Percentiles rank a stretch among this genome's conserved stretches.
phyloP scores from a whole-genome alignment of 1,140 invertebrate genomes.

The Hypsibius dujardini region DNA sequence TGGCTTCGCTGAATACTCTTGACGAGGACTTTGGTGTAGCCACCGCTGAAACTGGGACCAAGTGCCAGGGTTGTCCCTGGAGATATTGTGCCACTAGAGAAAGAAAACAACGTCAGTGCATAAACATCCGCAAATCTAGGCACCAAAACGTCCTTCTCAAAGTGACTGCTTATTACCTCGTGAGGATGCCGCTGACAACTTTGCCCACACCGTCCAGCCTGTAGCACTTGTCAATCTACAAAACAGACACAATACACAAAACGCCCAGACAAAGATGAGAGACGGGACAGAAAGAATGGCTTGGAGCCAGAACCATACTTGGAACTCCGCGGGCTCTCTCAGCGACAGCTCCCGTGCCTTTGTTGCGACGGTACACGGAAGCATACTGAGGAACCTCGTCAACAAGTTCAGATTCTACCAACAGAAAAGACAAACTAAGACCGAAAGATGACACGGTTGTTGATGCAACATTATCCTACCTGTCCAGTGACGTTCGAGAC shows the following conservation, averaged over 20 bases:
- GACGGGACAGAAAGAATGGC: no score
- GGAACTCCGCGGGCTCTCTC: conserved; percentile 37
- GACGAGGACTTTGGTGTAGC: conserved; percentile 42
- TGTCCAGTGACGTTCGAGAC: conserved; percentile 86
- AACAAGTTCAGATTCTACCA: conserved; percentile 48
- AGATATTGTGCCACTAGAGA: conserved; percentile 50
- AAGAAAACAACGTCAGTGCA: conserved; percentile 27
- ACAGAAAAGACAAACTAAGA: no score
- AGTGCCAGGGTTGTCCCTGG: conserved; percentile 61
- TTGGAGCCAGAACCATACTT: no score
- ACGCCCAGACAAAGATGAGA: conserved; percentile 19
- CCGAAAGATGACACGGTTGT: no score
- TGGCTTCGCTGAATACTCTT: conserved; percentile 15
- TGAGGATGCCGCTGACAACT: conserved; percentile 67
- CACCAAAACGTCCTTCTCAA: conserved; percentile 36
- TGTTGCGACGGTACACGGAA: conserved; percentile 48
- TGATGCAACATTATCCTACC: no score
- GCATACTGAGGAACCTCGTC: conserved; percentile 54
- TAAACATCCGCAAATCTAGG: conserved; percentile 24
- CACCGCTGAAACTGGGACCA: conserved; percentile 61
- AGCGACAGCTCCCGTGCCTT: conserved; percentile 53
- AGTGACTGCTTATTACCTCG: conserved; percentile 54
- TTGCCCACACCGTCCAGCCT: conserved; percentile 46
- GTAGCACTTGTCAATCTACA: conserved; percentile 85
- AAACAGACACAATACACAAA: no score